Evolutionary conservation across 2,888 invertebrate genomes (phyloP).

Genomic region (Dynastes maya): DNA sequence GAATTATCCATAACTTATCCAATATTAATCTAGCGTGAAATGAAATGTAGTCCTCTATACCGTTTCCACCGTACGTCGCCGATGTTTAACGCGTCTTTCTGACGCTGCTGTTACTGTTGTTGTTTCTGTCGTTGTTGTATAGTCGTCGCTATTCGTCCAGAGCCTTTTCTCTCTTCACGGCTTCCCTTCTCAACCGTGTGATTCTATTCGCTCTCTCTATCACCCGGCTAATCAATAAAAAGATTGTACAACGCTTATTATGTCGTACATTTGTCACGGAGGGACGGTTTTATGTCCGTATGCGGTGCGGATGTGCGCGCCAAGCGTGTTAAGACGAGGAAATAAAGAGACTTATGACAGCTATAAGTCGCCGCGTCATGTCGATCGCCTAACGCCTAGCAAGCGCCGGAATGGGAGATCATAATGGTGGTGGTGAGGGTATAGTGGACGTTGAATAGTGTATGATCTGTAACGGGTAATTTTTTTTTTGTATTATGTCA

Average conservation of each 20-base stretch:
- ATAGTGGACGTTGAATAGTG: no score
- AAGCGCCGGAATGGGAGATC: neutral
- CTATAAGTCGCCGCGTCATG: neutral
- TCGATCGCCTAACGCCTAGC: neutral
- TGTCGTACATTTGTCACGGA: constrained; percentile 32
- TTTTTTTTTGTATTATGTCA: no score
- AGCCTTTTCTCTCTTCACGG: neutral
- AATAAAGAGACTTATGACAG: constrained; percentile 22
- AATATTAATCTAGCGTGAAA: constrained; percentile 72
- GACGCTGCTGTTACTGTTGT: neutral
- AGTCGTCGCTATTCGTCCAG: neutral
- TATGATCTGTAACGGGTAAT: no score
- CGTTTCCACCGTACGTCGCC: neutral
- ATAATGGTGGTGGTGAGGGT: no score
- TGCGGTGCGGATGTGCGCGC: constrained; percentile 3
- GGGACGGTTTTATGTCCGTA: constrained; percentile 24
- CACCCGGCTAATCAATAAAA: constrained; percentile 31
- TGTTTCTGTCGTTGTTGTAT: constrained; percentile 14
- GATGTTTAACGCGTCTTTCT: no score
- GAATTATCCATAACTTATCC: constrained; percentile 71
- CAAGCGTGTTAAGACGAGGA: neutral
- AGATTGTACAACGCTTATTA: constrained; percentile 27
- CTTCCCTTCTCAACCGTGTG: constrained; percentile 19
- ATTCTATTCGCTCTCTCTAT: constrained; percentile 6
- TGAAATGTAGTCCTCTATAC: constrained; percentile 66